Evolutionary conservation across 1,140 invertebrate species (phyloP).

Genomic region (Drosophila tropicalis): DNA sequence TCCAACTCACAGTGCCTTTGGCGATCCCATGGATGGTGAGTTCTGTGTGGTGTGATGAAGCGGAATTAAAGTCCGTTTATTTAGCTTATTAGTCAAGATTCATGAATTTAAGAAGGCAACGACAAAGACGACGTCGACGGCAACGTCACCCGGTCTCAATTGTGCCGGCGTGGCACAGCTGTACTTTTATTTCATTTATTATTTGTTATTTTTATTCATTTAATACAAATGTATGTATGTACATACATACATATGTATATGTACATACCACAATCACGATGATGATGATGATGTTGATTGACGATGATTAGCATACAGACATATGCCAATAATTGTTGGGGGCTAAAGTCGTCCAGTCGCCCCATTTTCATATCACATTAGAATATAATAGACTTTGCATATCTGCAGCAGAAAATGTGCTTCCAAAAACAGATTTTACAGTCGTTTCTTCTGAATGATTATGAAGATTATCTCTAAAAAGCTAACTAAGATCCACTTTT

Average conservation of each 20-base stretch:
- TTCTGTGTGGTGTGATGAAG: neutral
- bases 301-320: slow-evolving; percentile 44
- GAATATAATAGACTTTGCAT: neutral
- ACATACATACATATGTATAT: no score
- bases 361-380: neutral
- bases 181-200: slow-evolving; percentile 44
- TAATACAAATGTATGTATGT: slow-evolving; percentile 42
- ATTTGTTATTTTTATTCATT: slow-evolving; percentile 39
- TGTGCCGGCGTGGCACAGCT: slow-evolving; percentile 48
- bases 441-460: no score
- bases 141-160: slow-evolving; percentile 37
- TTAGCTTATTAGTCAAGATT: slow-evolving; percentile 49
- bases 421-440: slow-evolving; percentile 7
- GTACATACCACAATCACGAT: slow-evolving; percentile 8
- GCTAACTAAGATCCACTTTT: no score
- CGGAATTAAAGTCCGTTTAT: neutral
- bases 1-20: slow-evolving; percentile 82
- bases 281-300: slow-evolving; percentile 26
- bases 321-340: slow-evolving; percentile 34
- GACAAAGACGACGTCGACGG: neutral
- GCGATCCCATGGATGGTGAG: slow-evolving; percentile 80
- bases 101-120: slow-evolving; percentile 31
- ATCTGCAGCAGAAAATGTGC: slow-evolving; percentile 24
- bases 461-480: no score
- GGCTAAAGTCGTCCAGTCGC: slow-evolving; percentile 1